phyloP scores from a whole-genome alignment of 2,888 invertebrate species.

The Eumerus sabulonum region DNA sequence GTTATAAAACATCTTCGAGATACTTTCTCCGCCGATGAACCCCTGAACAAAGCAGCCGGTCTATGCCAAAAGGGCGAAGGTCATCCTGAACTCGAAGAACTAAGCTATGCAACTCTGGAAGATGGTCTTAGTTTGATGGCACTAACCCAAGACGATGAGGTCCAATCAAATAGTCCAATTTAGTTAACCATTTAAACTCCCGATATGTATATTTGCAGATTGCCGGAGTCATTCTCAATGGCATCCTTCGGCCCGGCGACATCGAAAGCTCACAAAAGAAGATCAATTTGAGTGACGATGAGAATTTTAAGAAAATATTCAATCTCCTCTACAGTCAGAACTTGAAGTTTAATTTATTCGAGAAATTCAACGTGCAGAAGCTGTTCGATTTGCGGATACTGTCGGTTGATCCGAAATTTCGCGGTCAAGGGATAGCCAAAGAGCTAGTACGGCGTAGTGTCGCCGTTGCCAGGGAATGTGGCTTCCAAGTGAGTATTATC shows the following conservation, averaged over 20 bases:
- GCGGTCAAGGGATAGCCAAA: slow-evolving; percentile 88
- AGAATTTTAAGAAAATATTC: slow-evolving; percentile 89
- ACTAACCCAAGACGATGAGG: slow-evolving; percentile 82
- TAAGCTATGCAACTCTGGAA: slow-evolving; percentile 85
- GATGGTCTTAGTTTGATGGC: slow-evolving; percentile 88
- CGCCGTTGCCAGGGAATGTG: slow-evolving; percentile 83
- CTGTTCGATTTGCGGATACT: slow-evolving; percentile 90
- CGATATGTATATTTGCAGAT: slow-evolving; percentile 82
- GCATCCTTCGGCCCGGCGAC: slow-evolving; percentile 86
- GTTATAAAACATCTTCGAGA: slow-evolving; percentile 86
- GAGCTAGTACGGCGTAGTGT: slow-evolving; percentile 85
- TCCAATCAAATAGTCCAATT: slow-evolving; percentile 76
- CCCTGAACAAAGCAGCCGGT: slow-evolving; percentile 88
- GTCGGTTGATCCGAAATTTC: slow-evolving; percentile 84
- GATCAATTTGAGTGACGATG: slow-evolving; percentile 82
- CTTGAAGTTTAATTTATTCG: slow-evolving; percentile 85
- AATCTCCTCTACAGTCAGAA: slow-evolving; percentile 86
- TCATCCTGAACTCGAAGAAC: slow-evolving; percentile 86
- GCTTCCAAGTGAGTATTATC: slow-evolving; percentile 82
- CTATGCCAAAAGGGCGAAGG: slow-evolving; percentile 85
- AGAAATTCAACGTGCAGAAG: slow-evolving; percentile 83
- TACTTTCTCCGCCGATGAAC: slow-evolving; percentile 91
- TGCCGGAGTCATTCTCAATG: slow-evolving; percentile 88
- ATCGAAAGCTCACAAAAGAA: slow-evolving; percentile 85
- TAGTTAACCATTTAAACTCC: not conserved